Percentiles rank a stretch among this genome's conserved stretches.
Evolutionary conservation across 2,113 vertebrate genomes (phyloP).

Genomic region (Micronycteris hirsuta): DNA sequence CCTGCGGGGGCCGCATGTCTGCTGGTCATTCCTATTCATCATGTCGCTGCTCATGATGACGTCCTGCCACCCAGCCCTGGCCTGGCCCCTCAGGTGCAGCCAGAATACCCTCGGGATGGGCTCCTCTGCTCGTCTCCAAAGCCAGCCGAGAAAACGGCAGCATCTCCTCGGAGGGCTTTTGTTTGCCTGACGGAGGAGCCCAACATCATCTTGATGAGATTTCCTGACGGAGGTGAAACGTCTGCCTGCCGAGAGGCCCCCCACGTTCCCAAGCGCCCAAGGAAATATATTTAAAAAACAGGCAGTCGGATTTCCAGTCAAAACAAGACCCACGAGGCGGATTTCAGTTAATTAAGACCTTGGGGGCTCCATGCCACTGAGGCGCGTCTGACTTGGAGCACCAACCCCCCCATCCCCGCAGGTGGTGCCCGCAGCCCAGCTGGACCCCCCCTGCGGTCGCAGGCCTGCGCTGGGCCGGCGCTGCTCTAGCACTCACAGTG

Average conservation of each 20-base stretch:
- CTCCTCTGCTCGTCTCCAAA: neutral
- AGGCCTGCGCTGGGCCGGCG: neutral
- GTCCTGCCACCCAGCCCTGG: neutral
- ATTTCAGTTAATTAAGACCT: slow-evolving; percentile 30
- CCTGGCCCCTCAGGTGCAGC: neutral
- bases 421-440: too few relatives aligned
- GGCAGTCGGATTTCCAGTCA: slow-evolving; percentile 50
- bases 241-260: neutral
- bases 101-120: neutral
- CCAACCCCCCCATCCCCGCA: too few relatives aligned
- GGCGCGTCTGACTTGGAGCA: neutral
- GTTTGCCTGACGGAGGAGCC: neutral
- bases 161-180: neutral
- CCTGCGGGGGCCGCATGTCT: neutral
- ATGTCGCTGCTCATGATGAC: neutral
- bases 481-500: neutral
- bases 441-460: neutral
- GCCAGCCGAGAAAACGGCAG: neutral
- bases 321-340: slow-evolving; percentile 51
- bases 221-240: slow-evolving; percentile 33
- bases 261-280: neutral
- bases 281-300: slow-evolving; percentile 38
- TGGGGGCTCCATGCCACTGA: neutral
- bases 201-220: slow-evolving; percentile 44
- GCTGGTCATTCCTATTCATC: neutral